A percentile compares a stretch with the other conserved stretches of the same genome.
Evolutionary conservation across 2,888 invertebrate species (phyloP).

Genomic region (Apantesis nais): DNA sequence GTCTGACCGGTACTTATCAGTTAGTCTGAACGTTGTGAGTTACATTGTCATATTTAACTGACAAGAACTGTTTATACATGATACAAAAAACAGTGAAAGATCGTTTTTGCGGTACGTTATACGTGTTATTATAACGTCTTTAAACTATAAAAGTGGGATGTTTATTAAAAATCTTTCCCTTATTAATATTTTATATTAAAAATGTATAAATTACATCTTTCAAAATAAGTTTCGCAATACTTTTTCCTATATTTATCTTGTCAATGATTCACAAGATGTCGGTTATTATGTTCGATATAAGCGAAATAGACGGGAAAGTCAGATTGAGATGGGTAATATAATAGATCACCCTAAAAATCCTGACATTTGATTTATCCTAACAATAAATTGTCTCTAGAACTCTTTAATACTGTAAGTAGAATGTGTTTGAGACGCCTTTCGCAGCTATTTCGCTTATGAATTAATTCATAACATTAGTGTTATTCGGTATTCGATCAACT

Average conservation of each 20-base stretch:
- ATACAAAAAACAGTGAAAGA: background rate
- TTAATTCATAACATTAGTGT: constrained; percentile 16
- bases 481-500: constrained; percentile 24
- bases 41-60: background rate
- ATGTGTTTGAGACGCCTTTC: background rate
- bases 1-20: background rate
- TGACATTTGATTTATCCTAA: background rate
- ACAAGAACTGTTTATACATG: background rate
- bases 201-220: background rate
- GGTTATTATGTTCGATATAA: background rate
- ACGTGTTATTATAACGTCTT: background rate
- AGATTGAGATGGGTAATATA: too few species aligned
- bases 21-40: background rate
- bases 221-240: background rate
- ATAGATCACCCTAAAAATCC: background rate
- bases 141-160: background rate
- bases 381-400: background rate
- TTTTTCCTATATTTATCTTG: constrained; percentile 9
- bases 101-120: background rate
- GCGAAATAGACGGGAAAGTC: background rate
- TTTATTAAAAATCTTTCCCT: background rate
- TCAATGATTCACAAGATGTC: constrained; percentile 12
- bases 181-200: background rate
- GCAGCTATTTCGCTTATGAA: background rate
- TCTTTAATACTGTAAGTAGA: background rate